Percentiles rank a stretch among this genome's conserved stretches.
Conservation (phyloP, 2,797 vertebrate genomes). For the Lepidocolaptes lacrymiger region DNA sequence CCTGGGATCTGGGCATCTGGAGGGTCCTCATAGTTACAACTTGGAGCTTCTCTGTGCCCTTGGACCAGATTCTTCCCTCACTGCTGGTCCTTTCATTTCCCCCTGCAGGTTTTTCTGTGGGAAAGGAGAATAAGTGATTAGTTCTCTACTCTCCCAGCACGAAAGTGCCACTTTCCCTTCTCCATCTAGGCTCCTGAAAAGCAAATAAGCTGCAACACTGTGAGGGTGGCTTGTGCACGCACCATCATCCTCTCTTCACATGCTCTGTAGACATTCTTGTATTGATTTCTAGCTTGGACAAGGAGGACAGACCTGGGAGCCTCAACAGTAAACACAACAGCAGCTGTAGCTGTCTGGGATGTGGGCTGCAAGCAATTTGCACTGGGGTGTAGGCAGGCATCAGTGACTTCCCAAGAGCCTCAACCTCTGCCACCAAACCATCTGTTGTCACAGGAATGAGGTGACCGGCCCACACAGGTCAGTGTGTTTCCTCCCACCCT, state of each 20-base stretch:
- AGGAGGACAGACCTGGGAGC: neutral
- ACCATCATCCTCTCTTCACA: neutral
- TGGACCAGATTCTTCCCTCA: neutral
- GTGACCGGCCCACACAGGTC: neutral
- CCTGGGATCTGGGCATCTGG: too few relatives aligned
- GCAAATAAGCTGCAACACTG: neutral
- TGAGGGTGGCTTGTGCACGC: neutral
- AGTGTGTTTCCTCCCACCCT: neutral
- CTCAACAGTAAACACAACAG: neutral
- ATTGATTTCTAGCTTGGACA: neutral
- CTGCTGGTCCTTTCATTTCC: neutral
- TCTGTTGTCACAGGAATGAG: neutral
- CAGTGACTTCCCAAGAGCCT: neutral
- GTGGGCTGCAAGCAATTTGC: neutral
- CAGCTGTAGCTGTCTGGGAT: neutral
- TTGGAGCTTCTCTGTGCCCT: neutral
- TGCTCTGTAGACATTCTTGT: neutral
- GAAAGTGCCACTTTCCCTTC: neutral
- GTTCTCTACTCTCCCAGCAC: neutral
- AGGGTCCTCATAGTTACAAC: neutral
- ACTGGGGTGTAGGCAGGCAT: neutral
- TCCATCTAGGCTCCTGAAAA: neutral
- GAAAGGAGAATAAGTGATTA: neutral
- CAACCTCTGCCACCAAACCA: neutral
- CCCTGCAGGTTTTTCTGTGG: neutral